Evolutionary conservation across 1,140 invertebrate genomes (phyloP), one percentile per base, ranked within the genome.

Genomic region (Elymnias hypermnestra): DNA sequence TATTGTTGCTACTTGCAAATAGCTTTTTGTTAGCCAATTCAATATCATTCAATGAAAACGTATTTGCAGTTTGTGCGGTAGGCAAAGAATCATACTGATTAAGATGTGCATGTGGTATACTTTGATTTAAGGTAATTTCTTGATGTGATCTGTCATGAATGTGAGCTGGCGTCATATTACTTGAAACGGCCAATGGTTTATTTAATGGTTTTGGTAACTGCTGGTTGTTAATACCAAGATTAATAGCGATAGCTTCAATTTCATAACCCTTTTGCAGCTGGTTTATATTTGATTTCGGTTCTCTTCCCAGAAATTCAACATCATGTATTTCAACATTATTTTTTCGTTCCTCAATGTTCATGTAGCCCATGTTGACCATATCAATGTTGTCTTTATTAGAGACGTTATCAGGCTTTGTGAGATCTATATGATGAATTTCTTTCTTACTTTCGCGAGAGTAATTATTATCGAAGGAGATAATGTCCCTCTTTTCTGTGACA

Each of bases 331-430:
- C 72, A 12, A 23, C 47, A 23, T 48, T 65, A 48, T 37, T 56
- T 46, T 61, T 58, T 23, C 69, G 55, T 9, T 76, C 72, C 31
- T 46, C 79, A 14, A 67, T 40, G 33, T 72, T 75, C 55, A 83
- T 64, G 39, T 86, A 87, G 8, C 81, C 79, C 79, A 87, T 83
- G 57, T 85, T 87, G 2, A 87, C 60, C 76, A 85, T 83, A 57
- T 86, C 83, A 19, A 86, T 62, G 41, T 65, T 74, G 46, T 84
- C 76, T 55, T 79, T 83, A 37, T 74, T 81, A 7, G 52, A 56
- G 18, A 53, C 62, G 40, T 42, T 52, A 5, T 68, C 50, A 15
- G 70, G 29, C 46, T 81, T 76, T 8, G 53, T 72, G 1, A 55
- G 9, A 12, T 77, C 69, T 7, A 57, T 46, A 10, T 51, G 54